Conservation (phyloP, 1,140 invertebrate species). For the Pseudoatta argentina region DNA sequence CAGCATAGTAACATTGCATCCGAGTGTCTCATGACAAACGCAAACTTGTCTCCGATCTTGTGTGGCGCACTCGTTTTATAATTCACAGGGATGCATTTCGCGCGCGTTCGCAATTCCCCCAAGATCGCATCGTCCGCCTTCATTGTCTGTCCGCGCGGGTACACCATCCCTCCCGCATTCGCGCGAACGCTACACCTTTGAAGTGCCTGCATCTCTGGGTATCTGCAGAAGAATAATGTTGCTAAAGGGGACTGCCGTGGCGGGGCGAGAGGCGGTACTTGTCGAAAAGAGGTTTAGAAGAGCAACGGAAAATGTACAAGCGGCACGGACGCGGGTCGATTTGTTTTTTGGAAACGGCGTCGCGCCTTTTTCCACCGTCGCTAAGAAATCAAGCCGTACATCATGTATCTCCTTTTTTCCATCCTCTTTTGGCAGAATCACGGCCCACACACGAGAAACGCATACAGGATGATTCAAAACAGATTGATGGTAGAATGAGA, state of each 20-base stretch:
- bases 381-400: slow-evolving; percentile 71
- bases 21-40: background rate
- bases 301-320: slow-evolving; percentile 51
- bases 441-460: slow-evolving; percentile 12
- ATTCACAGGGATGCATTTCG: slow-evolving; percentile 22
- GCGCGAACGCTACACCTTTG: slow-evolving; percentile 22
- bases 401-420: slow-evolving; percentile 58
- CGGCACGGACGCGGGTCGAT: slow-evolving; percentile 65
- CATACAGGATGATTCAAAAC: slow-evolving; percentile 57
- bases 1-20: background rate
- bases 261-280: background rate
- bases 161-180: slow-evolving; percentile 9
- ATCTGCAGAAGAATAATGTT: slow-evolving; percentile 67
- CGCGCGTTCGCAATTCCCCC: slow-evolving; percentile 25
- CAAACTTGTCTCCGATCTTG: slow-evolving; percentile 10
- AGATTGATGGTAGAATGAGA: background rate
- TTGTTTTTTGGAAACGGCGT: slow-evolving; percentile 70
- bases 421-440: slow-evolving; percentile 44
- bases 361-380: slow-evolving; percentile 68
- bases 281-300: slow-evolving; percentile 39
- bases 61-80: slow-evolving; percentile 32
- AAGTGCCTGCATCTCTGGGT: slow-evolving; percentile 57
- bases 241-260: slow-evolving; percentile 28
- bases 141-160: slow-evolving; percentile 51
- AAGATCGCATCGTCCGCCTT: slow-evolving; percentile 27